phyloP scores from a whole-genome alignment of 2,888 invertebrate species.

The Lottia scabra region DNA sequence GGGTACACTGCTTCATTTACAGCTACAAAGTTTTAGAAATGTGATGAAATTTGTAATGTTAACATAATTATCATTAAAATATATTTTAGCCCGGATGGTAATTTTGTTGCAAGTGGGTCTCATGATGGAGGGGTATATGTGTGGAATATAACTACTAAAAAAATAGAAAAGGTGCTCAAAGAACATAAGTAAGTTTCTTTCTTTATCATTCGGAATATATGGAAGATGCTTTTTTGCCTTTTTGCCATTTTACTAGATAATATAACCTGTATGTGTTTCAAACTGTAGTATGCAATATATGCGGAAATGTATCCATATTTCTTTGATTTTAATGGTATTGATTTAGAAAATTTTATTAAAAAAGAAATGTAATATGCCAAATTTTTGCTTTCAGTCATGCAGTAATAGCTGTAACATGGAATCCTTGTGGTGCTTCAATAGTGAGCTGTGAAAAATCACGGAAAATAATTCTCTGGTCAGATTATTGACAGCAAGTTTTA shows the following conservation, averaged over 20 bases:
- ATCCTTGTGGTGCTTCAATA: slow-evolving; percentile 58
- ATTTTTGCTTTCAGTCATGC: slow-evolving; percentile 47
- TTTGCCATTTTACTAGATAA: no score
- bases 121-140: slow-evolving; percentile 91
- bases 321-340: no score
- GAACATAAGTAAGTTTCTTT: slow-evolving; percentile 61
- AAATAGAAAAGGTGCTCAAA: slow-evolving; percentile 72
- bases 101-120: slow-evolving; percentile 91
- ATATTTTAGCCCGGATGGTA: slow-evolving; percentile 81
- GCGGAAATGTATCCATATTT: no score
- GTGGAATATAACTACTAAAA: slow-evolving; percentile 86
- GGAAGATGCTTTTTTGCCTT: no score
- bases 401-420: slow-evolving; percentile 64
- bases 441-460: slow-evolving; percentile 63
- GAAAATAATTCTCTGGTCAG: slow-evolving; percentile 63
- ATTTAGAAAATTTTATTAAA: no score
- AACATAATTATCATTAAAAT: no score
- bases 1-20: no score
- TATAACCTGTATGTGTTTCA: no score
- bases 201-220: slow-evolving; percentile 10
- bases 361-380: no score
- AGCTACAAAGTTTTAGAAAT: no score
- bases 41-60: no score
- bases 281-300: no score
- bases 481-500: slow-evolving; percentile 34